Base-by-base conservation (phyloP, 2,888 invertebrate species). In the Scaptomyza parva region DNA sequence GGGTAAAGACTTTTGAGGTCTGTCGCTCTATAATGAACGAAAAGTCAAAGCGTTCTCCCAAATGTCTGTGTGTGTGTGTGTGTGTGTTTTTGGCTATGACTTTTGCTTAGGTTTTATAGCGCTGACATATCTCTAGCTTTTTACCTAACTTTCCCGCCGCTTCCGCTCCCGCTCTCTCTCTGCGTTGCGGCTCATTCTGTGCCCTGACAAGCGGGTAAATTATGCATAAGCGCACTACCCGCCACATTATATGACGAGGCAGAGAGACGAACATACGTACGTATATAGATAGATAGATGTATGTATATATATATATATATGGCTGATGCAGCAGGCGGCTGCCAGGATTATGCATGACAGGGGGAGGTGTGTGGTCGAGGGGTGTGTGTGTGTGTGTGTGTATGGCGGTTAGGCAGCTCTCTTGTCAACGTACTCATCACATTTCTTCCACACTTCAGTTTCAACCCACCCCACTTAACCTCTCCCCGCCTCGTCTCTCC, bases 221-320 rank as follows among this genome's bases (percentile, higher is more conserved):
- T 83, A 83, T 83, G 82, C 82, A 83, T 83, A 83, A 82, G 88
- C 88, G 88, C 86, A 87, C 82, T 83, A 83, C 73, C 82, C 72
- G 85, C 88, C 84, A 78, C 86, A 88, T 82, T 87, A 87, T 85
- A 87, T 83, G 79, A 82, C 62, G 83, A 76, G 81, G 47, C 72
- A 33, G 64, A 75, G 86, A 83, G n/a, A n/a, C n/a, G n/a, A n/a
- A n/a, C n/a, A n/a, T n/a, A n/a, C n/a, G n/a, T n/a, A n/a, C n/a
- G n/a, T n/a, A n/a, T n/a, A n/a, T n/a, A n/a, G n/a, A n/a, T n/a
- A n/a, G n/a, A n/a, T n/a, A n/a, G n/a, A n/a, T n/a, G n/a, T n/a
- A n/a, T 64, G 80, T 63, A 37, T 14, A 35, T 17, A 37, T 17
- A 37, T 28, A 11, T 28, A 28, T 37, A 37, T 37, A 76, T 51